phyloP scores from a whole-genome alignment of 2,113 vertebrate species.

The Daboia siamensis region DNA sequence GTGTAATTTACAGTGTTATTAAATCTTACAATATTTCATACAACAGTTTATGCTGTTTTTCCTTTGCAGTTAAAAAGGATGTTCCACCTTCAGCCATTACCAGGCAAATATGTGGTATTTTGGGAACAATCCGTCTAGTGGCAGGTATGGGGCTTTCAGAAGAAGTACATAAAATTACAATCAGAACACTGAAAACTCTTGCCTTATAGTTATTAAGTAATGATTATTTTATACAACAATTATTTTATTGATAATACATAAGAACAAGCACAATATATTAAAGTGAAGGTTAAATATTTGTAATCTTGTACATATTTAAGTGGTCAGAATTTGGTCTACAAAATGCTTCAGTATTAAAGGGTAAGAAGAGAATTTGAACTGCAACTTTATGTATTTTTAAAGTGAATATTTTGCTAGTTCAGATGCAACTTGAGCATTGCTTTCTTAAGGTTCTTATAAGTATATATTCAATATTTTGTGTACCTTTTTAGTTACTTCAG shows the following conservation, averaged over 20 bases:
- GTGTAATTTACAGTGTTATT: background rate
- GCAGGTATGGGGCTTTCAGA: slow-evolving; percentile 81
- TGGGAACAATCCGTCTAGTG: slow-evolving; percentile 91
- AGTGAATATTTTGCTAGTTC: background rate
- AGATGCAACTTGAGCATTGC: background rate
- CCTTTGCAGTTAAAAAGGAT: slow-evolving; percentile 82
- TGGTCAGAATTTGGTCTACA: background rate
- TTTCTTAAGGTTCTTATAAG: background rate
- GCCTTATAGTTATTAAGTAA: background rate
- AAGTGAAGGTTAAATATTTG: background rate
- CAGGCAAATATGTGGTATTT: slow-evolving; percentile 85
- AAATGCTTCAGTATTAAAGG: background rate
- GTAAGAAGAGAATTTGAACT: background rate
- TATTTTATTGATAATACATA: too few relatives aligned
- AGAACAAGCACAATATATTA: background rate
- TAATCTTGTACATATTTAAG: background rate
- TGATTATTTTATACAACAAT: too few relatives aligned
- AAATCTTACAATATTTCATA: background rate
- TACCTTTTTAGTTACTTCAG: background rate
- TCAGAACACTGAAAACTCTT: background rate
- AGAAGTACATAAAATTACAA: background rate
- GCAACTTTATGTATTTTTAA: background rate
- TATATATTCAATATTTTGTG: background rate
- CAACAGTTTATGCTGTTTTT: slow-evolving; percentile 36
- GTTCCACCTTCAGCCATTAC: slow-evolving; percentile 87